Base-by-base conservation (phyloP, 1,140 invertebrate genomes). In the Theocolax elegans region DNA sequence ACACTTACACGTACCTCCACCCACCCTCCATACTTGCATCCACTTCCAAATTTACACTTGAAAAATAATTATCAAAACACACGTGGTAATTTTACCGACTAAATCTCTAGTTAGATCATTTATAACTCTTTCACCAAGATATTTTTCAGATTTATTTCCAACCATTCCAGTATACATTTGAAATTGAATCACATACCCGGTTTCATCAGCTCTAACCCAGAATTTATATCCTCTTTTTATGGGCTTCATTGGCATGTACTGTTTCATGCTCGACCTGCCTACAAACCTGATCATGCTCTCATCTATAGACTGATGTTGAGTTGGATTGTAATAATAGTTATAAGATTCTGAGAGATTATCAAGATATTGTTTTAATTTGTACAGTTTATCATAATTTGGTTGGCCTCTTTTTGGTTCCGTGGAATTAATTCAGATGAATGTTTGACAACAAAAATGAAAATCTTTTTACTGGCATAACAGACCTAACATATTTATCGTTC, bases 241-340 rank as follows among this genome's bases (percentile, higher is more conserved):
- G 46, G 83, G 84, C 76, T 87, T 87, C 70, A 77, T 79, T 67
- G 83, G 83, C 27, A 80, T 80, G 73, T 86, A 88, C 74, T 87
- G 81, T 75, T 83, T 84, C 66, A 86, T 72, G 13, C 73, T 74
- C 68, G 71, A 78, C 56, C 77, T 76, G 60, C 77, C 79, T 76
- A 83, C 81, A 67, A 80, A 81, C 70, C 74, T 77, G 56, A 83
- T 77, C 76, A 83, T 82, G 44, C 76, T 79, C 63, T 82, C 81
- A 75, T 83, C 81, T 62, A 81, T 72, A 70, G 74, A 19, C 51
- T 72, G 67, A 62, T 60, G 59, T 17, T 63, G 56, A 54, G 19
- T 66, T n/a, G 67, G 67, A 13, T 72, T 42, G n/a, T 65, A 69
- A 38, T 29, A 51, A 1, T 71, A n/a, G 25, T 46, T 19, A 44